Percentiles rank a stretch among this genome's conserved stretches.
These are phyloP conservation scores for Caracal caracal DNA, from an alignment of 2,113 vertebrate species.

Conservation along the genomic window DNA sequence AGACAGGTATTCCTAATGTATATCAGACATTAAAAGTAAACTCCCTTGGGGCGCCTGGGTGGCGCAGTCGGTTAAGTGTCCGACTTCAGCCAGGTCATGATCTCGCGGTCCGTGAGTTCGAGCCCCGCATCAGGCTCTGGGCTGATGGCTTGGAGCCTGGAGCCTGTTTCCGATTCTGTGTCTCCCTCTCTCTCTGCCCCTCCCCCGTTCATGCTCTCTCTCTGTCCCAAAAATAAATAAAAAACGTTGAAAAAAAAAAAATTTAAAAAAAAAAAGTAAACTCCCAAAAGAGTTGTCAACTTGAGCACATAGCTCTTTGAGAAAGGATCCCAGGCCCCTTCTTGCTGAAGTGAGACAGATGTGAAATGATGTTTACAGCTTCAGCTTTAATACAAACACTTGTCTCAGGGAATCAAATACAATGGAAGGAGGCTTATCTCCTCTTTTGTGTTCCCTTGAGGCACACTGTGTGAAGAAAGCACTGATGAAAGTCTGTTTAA, in stretches of 20 bases:
- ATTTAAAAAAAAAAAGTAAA: no score
- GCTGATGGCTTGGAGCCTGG: no score
- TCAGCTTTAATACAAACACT: neutral
- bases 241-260: no score
- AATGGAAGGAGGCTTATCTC: neutral
- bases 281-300: neutral
- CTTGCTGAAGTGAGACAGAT: neutral
- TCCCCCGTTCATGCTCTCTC: no score
- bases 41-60: no score
- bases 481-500: neutral
- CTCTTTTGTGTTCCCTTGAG: neutral
- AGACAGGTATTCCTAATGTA: neutral
- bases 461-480: neutral
- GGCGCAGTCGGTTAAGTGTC: no score
- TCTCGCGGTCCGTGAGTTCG: no score
- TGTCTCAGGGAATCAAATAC: neutral
- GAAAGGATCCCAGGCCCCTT: neutral
- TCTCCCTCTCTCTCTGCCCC: no score
- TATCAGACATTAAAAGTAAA: neutral
- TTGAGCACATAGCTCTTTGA: neutral
- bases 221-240: no score
- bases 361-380: neutral
- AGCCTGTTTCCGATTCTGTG: no score
- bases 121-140: no score
- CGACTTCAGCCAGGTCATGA: no score